A percentile compares a stretch with the other conserved stretches of the same genome.
phyloP scores from a whole-genome alignment of 2,797 vertebrate genomes.

The Chanos chanos region DNA sequence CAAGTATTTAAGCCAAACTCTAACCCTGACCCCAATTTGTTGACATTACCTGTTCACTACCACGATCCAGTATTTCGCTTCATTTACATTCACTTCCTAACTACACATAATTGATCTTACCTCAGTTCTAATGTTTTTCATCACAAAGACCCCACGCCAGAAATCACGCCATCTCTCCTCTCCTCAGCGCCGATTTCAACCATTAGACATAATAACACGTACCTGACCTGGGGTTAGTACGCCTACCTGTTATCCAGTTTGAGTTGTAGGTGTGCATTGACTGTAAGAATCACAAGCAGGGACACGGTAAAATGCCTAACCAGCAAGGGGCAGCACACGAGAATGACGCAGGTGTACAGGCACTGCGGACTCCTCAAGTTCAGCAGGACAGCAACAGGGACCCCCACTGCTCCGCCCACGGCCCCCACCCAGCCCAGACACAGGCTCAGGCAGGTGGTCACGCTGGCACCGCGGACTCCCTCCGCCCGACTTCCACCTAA shows the following conservation, averaged over 20 bases:
- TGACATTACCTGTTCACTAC: too few species aligned
- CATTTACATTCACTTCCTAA: too few species aligned
- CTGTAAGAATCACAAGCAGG: slow-evolving; percentile 69
- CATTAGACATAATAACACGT: too few species aligned
- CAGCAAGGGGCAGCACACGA: slow-evolving; percentile 74
- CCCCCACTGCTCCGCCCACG: slow-evolving; percentile 60
- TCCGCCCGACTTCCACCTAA: slow-evolving; percentile 32
- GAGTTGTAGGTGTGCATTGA: slow-evolving; percentile 69
- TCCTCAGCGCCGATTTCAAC: too few species aligned
- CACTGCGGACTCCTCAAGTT: slow-evolving; percentile 69
- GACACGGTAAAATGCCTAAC: slow-evolving; percentile 76
- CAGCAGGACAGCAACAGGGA: slow-evolving; percentile 69
- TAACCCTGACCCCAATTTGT: too few species aligned
- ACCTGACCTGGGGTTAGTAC: background rate
- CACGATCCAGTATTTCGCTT: too few species aligned
- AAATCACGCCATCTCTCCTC: too few species aligned
- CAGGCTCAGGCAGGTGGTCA: slow-evolving; percentile 65
- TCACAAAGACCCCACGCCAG: too few species aligned
- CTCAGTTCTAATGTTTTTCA: too few species aligned
- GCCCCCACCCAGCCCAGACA: slow-evolving; percentile 72
- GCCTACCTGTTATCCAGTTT: slow-evolving; percentile 61
- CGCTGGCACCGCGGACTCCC: slow-evolving; percentile 34
- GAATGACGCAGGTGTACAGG: slow-evolving; percentile 74
- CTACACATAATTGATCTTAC: too few species aligned
- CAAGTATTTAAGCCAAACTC: too few species aligned